Percentiles rank a stretch among this genome's conserved stretches.
Conservation (phyloP, 2,797 vertebrate species). For the Smutsia gigantea region DNA sequence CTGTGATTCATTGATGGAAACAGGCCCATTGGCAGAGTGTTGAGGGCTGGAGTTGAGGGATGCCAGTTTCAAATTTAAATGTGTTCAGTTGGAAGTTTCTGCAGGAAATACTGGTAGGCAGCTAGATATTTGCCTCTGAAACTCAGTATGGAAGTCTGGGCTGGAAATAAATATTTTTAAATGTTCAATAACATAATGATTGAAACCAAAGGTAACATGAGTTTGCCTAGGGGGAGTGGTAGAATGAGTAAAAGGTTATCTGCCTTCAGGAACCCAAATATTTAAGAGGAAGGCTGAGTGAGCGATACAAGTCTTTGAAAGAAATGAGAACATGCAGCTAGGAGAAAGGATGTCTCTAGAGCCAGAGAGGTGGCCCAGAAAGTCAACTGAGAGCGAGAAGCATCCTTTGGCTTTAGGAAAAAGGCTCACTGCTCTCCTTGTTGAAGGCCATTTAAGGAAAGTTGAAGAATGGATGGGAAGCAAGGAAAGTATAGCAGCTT, state of each 20-base stretch:
- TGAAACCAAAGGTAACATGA: background rate
- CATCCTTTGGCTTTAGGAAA: background rate
- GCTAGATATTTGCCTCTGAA: background rate
- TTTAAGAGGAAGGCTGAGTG: background rate
- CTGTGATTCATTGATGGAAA: background rate
- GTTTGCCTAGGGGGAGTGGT: background rate
- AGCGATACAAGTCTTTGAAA: background rate
- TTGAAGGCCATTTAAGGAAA: background rate
- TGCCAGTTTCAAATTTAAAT: background rate
- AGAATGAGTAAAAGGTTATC: background rate
- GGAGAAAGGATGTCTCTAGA: background rate
- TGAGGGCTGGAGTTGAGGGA: background rate
- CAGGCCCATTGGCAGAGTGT: background rate
- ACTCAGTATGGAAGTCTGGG: background rate
- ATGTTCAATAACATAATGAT: background rate
- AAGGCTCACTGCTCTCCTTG: background rate
- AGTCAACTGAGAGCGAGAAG: background rate
- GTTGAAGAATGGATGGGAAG: background rate
- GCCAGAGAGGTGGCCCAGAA: background rate
- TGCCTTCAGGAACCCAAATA: background rate
- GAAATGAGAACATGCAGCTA: background rate
- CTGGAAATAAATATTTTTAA: background rate
- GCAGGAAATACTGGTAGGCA: background rate
- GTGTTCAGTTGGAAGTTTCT: background rate
- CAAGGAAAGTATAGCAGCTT: background rate